These are phyloP conservation scores for Simalia tracyae DNA, from an alignment of 2,797 vertebrate genomes.

Conservation along the genomic window DNA sequence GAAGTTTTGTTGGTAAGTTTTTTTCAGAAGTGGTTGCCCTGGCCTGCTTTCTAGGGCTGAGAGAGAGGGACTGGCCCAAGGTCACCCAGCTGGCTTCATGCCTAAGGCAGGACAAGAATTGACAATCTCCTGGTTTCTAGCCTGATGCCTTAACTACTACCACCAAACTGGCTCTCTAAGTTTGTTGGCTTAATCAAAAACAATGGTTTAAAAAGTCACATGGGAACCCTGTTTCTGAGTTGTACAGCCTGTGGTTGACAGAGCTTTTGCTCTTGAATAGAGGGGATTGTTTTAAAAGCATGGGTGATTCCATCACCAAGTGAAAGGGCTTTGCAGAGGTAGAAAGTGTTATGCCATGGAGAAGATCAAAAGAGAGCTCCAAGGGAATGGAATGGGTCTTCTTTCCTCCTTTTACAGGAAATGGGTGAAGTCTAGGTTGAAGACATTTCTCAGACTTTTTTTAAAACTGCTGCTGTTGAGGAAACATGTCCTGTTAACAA, in stretches of 20 bases:
- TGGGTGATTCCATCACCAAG: constrained; percentile 24
- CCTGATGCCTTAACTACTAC: background rate
- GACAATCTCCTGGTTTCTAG: background rate
- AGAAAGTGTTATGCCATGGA: constrained; percentile 47
- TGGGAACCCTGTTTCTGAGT: background rate
- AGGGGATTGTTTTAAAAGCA: background rate
- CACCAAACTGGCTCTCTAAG: background rate
- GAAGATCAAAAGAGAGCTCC: constrained; percentile 65
- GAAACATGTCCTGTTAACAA: constrained; percentile 91
- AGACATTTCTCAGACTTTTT: constrained; percentile 82
- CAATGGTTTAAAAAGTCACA: background rate
- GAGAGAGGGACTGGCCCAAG: background rate
- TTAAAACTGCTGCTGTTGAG: constrained; percentile 73
- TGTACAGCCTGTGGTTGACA: background rate
- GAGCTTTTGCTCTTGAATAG: background rate
- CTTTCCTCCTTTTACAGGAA: constrained; percentile 86
- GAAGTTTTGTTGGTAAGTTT: background rate
- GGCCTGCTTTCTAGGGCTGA: background rate
- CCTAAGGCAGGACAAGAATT: background rate
- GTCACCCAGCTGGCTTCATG: background rate
- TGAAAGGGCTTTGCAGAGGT: constrained; percentile 36
- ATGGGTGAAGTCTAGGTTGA: constrained; percentile 85
- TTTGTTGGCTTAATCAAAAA: background rate
- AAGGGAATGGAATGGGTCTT: constrained; percentile 72
- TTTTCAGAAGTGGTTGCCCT: background rate